A percentile compares a stretch with the other conserved stretches of the same genome.
Conservation (phyloP, 2,113 vertebrate species). For the Xiphophorus hellerii region DNA sequence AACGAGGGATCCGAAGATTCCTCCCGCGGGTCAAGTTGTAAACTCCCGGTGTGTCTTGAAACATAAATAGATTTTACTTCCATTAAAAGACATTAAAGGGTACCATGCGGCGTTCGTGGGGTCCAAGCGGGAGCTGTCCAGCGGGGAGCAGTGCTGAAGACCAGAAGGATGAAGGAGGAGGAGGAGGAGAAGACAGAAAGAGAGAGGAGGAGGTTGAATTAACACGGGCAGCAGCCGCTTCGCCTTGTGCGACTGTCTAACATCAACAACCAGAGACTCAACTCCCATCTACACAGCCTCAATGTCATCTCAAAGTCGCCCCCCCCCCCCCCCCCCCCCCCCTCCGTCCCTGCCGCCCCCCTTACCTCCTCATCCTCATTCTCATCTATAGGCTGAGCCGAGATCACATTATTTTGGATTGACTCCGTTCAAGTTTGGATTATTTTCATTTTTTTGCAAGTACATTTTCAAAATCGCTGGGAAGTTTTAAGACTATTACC, state of each 20-base stretch:
- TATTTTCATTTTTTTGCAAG: not conserved
- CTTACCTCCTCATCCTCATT: constrained; percentile 33
- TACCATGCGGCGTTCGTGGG: constrained; percentile 67
- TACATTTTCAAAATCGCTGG: not conserved
- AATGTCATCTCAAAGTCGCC: constrained; percentile 88
- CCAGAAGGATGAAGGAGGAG: constrained; percentile 61
- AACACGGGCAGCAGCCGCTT: constrained; percentile 78
- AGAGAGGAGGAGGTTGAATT: constrained; percentile 73
- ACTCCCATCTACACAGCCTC: constrained; percentile 83
- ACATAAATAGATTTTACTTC: constrained; percentile 78
- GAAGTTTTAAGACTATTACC: not conserved
- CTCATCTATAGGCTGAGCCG: constrained; percentile 64
- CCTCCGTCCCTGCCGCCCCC: constrained; percentile 75
- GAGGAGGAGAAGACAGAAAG: constrained; percentile 52
- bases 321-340: constrained; percentile 54
- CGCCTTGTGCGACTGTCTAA: constrained; percentile 80
- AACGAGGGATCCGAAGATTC: constrained; percentile 77
- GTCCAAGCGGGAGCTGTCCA: constrained; percentile 79
- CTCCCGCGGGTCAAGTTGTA: constrained; percentile 75
- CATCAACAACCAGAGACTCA: constrained; percentile 81
- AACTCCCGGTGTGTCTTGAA: constrained; percentile 78
- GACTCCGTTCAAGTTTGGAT: not conserved
- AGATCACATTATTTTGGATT: constrained; percentile 50
- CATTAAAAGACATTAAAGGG: constrained; percentile 76
- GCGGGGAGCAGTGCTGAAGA: constrained; percentile 76